A percentile compares a stretch with the other conserved stretches of the same genome.
Conservation (phyloP, 2,797 vertebrate species). For the Xenopus petersii region DNA sequence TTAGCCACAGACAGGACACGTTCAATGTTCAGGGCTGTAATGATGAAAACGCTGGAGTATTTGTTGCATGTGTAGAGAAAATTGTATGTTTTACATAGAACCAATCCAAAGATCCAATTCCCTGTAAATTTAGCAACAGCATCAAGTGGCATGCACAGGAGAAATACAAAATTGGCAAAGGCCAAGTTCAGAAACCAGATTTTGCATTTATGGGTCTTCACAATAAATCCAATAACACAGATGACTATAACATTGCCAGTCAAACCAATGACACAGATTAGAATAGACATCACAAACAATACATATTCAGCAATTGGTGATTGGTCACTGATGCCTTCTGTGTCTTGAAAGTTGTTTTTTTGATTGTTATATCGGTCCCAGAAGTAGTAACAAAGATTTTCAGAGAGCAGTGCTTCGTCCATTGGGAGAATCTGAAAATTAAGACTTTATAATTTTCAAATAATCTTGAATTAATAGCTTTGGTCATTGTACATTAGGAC, state of each 20-base stretch:
- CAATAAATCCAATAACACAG: neutral
- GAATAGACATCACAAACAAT: slow-evolving; percentile 14
- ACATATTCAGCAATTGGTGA: slow-evolving; percentile 16
- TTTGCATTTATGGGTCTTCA: slow-evolving; percentile 21
- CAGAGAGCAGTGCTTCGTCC: neutral
- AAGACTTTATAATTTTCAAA: too few species aligned
- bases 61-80: slow-evolving; percentile 1
- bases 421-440: too few species aligned
- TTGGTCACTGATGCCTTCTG: neutral
- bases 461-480: too few species aligned
- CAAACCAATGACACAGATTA: slow-evolving; percentile 17
- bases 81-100: slow-evolving; percentile 16
- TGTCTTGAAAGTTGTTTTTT: neutral
- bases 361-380: slow-evolving; percentile 4
- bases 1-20: neutral
- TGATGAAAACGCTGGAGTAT: slow-evolving; percentile 21
- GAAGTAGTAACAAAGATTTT: neutral
- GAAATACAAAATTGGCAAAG: slow-evolving; percentile 18
- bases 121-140: neutral
- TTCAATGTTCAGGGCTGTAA: slow-evolving; percentile 18
- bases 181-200: slow-evolving; percentile 39
- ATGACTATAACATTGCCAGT: slow-evolving; percentile 21
- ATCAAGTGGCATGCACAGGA: slow-evolving; percentile 20
- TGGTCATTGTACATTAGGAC: too few species aligned
- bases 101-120: slow-evolving; percentile 14